These are phyloP conservation scores for Balaeniceps rex DNA, from an alignment of 2,113 vertebrate genomes.

Conservation along the genomic window DNA sequence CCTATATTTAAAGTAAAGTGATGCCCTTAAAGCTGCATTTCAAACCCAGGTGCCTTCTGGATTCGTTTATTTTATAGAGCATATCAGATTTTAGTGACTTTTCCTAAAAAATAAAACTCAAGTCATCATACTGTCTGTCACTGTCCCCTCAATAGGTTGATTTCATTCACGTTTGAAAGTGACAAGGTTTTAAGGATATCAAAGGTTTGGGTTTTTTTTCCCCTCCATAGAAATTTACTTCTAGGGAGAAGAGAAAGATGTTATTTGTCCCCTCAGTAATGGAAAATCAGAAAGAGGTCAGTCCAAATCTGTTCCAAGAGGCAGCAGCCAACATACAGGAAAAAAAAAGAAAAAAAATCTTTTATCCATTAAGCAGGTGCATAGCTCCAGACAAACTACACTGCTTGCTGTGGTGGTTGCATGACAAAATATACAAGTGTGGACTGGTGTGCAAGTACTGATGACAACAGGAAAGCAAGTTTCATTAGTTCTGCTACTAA, in stretches of 20 bases:
- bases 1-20: neutral
- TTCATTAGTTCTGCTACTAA: slow-evolving; percentile 16
- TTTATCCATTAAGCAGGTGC: neutral
- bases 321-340: neutral
- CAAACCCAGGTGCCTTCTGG: neutral
- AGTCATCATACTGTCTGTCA: neutral
- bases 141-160: neutral
- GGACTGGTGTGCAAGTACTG: neutral
- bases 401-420: neutral
- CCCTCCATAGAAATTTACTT: neutral
- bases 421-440: neutral
- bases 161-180: neutral
- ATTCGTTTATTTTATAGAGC: neutral
- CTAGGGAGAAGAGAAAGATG: neutral
- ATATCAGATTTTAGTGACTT: neutral
- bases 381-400: neutral
- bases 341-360: neutral
- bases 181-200: neutral
- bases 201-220: neutral
- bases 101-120: neutral
- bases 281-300: neutral
- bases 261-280: neutral
- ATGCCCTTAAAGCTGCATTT: neutral
- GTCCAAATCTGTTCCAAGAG: neutral
- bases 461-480: neutral